phyloP scores from a whole-genome alignment of 2,888 invertebrate species.

The Diarsia dahlii region DNA sequence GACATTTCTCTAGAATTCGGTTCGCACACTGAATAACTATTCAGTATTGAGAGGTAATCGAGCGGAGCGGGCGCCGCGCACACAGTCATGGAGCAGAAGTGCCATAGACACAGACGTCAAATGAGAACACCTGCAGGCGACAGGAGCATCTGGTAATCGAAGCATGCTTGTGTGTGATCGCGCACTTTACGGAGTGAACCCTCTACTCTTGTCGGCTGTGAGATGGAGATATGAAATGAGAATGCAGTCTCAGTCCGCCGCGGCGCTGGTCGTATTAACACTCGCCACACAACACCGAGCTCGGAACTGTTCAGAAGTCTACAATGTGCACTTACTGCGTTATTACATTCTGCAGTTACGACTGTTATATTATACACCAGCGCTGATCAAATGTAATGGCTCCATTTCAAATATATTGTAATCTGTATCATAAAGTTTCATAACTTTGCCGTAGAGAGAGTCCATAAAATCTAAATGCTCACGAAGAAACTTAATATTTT shows the following conservation, averaged over 20 bases:
- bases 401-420: slow-evolving; percentile 13
- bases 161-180: not conserved
- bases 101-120: not conserved
- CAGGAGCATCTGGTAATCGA: not conserved
- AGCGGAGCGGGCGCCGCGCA: slow-evolving; percentile 27
- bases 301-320: slow-evolving; percentile 6
- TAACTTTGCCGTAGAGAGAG: slow-evolving; percentile 26
- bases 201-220: not conserved
- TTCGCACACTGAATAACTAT: slow-evolving; percentile 36
- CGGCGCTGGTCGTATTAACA: not conserved
- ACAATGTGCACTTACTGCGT: slow-evolving; percentile 18
- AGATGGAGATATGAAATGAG: slow-evolving; percentile 10
- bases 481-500: slow-evolving; percentile 31
- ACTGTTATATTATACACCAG: not conserved
- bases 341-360: slow-evolving; percentile 13
- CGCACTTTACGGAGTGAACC: not conserved
- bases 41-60: slow-evolving; percentile 52
- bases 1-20: slow-evolving; percentile 35
- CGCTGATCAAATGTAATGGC: slow-evolving; percentile 25
- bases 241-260: not conserved
- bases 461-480: slow-evolving; percentile 28
- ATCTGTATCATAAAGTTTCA: slow-evolving; percentile 21
- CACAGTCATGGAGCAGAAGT: slow-evolving; percentile 17
- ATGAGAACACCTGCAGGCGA: not conserved
- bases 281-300: not conserved